Evolutionary conservation across 2,113 vertebrate species (phyloP), one percentile per base, ranked within the genome.

Genomic region (Myocastor coypus): DNA sequence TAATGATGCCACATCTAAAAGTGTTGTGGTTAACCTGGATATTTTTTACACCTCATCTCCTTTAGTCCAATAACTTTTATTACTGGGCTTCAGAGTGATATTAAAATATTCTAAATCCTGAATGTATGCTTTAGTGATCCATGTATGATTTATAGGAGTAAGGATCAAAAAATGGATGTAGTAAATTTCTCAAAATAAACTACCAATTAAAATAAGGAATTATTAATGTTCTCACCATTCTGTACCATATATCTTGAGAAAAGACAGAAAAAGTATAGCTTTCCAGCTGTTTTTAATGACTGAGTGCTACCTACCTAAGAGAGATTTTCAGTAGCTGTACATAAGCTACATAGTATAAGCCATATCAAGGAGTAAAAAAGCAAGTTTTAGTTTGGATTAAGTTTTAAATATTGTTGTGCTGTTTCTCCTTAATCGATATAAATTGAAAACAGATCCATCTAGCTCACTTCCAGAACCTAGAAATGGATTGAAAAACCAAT

Each of bases 361-460:
- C 40, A 69, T 52, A 59, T 63, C 34, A 28, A 93, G 50, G 52
- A 96, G 88, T 10, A 92, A 71, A 83, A 92, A 95, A 84, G 22
- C 71, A 87, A 59, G 77, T 92, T 95, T 94, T 81, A 61, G 68
- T 94, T 91, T 87, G 52, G 68, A 37, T 87, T 92, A 66, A 93
- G 69, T 90, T 96, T 97, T 96, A 98, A 96, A 90, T 96, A 96
- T 83, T 30, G 22, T 89, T 92, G 87, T 87, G 78, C 83, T 87
- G 69, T 96, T 96, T 95, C 84, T 91, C 81, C 59, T 97, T 95
- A 90, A 96, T 96, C 96, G n/a, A 97, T 96, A 94, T 37, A 63
- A 77, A 97, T 82, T 92, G 96, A 95, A 96, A 97, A 96, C 64
- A 94, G 92, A 97, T 96, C 87, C 61, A 80, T 97, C 94, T 97